phyloP scores from a whole-genome alignment of 1,140 invertebrate genomes.

The Phthorimaea operculella region DNA sequence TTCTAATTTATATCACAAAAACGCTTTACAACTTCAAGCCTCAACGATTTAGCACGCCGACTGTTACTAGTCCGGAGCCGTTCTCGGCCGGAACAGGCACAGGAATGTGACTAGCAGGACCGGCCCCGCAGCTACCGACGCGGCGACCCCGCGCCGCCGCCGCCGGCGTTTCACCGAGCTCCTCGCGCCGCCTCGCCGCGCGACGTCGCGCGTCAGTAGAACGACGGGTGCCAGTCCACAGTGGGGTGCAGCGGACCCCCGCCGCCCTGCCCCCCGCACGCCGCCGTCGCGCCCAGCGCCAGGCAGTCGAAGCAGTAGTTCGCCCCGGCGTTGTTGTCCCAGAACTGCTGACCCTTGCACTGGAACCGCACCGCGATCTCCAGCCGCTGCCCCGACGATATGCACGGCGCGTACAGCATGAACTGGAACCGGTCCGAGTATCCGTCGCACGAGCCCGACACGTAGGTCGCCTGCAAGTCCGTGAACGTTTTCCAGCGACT shows the following conservation, averaged over 20 bases:
- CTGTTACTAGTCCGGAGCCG: constrained; percentile 22
- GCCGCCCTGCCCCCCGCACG: constrained; percentile 12
- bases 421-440: constrained; percentile 92
- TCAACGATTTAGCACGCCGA: constrained; percentile 36
- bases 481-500: constrained; percentile 87
- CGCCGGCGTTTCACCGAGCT: background rate
- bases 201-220: constrained; percentile 44
- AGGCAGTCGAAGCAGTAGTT: constrained; percentile 90
- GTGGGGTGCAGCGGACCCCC: constrained; percentile 41
- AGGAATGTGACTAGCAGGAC: constrained; percentile 43
- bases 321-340: constrained; percentile 88
- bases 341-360: constrained; percentile 84
- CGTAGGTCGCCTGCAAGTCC: constrained; percentile 86
- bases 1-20: constrained; percentile 64
- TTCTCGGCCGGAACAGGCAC: constrained; percentile 34
- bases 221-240: constrained; percentile 62
- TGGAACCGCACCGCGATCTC: constrained; percentile 87
- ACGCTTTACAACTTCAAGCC: constrained; percentile 51
- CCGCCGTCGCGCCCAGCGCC: constrained; percentile 53
- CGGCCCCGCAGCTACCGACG: constrained; percentile 15
- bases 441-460: constrained; percentile 90
- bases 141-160: constrained; percentile 6
- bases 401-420: constrained; percentile 76
- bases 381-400: constrained; percentile 78
- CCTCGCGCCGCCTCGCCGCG: background rate